phyloP scores from a whole-genome alignment of 2,888 invertebrate genomes.

The Diploptera punctata region DNA sequence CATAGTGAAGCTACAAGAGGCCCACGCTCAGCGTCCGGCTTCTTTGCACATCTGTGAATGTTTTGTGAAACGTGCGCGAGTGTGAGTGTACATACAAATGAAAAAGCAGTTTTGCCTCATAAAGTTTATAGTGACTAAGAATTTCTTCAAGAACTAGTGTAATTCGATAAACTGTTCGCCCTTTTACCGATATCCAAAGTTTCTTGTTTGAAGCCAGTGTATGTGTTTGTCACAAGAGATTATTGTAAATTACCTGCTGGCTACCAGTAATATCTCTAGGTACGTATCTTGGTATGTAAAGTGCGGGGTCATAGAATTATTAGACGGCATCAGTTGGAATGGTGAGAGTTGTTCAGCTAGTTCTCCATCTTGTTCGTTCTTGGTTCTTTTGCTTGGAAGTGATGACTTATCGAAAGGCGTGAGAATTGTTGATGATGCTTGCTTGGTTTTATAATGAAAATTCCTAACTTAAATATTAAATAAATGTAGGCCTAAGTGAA shows the following conservation, averaged over 20 bases:
- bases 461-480: too few relatives aligned
- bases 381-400: conserved; percentile 9
- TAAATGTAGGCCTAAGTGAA: too few relatives aligned
- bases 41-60: conserved; percentile 38
- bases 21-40: conserved; percentile 20
- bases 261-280: conserved; percentile 14
- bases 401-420: not conserved
- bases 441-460: too few relatives aligned
- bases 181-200: not conserved
- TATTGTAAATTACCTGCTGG: not conserved
- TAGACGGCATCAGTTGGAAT: not conserved
- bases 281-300: conserved; percentile 2
- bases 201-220: conserved; percentile 8
- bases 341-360: not conserved
- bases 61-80: conserved; percentile 34
- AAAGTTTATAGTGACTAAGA: conserved; percentile 31
- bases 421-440: not conserved
- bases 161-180: conserved; percentile 1
- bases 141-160: not conserved
- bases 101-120: conserved; percentile 3
- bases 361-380: conserved; percentile 24
- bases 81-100: conserved; percentile 17
- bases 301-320: not conserved
- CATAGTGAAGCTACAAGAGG: not conserved
- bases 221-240: conserved; percentile 16